Evolutionary conservation across 2,888 invertebrate genomes (phyloP).

Genomic region (Boloria selene): DNA sequence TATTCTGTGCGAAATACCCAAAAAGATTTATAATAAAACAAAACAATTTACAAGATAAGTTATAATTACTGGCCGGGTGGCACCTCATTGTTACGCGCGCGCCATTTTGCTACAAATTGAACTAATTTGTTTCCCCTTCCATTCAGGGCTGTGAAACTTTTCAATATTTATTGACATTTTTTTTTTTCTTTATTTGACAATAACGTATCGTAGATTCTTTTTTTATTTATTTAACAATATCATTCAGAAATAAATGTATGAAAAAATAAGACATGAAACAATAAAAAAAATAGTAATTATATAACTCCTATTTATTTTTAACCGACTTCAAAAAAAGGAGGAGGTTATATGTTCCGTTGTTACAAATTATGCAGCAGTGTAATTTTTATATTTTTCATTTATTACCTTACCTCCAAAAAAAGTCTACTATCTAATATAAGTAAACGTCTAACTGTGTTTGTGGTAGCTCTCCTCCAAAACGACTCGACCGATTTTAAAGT

Average conservation of each 20-base stretch:
- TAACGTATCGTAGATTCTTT: too few relatives aligned
- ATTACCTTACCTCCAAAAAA: too few relatives aligned
- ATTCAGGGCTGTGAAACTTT: conserved; percentile 22
- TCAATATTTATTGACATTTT: not conserved
- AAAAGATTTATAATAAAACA: not conserved
- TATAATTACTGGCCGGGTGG: conserved; percentile 39
- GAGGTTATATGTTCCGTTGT: too few relatives aligned
- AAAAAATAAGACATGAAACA: too few relatives aligned
- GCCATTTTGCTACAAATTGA: conserved; percentile 64
- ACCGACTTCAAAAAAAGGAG: too few relatives aligned
- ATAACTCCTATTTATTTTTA: not conserved
- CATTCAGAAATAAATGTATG: too few relatives aligned
- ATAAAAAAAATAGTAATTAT: too few relatives aligned
- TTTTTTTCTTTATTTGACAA: conserved; percentile 6
- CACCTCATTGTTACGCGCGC: conserved; percentile 47
- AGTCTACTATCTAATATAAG: too few relatives aligned
- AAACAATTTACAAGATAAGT: conserved; percentile 26
- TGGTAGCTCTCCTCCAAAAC: too few relatives aligned
- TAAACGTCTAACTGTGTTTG: too few relatives aligned
- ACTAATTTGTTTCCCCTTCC: conserved; percentile 54
- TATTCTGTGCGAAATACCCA: not conserved
- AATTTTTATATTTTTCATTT: not conserved
- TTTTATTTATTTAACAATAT: not conserved
- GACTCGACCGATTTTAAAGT: too few relatives aligned
- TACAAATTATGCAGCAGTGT: not conserved